Evolutionary conservation across 1,140 invertebrate species (phyloP).

Genomic region (Musca vetustissima): DNA sequence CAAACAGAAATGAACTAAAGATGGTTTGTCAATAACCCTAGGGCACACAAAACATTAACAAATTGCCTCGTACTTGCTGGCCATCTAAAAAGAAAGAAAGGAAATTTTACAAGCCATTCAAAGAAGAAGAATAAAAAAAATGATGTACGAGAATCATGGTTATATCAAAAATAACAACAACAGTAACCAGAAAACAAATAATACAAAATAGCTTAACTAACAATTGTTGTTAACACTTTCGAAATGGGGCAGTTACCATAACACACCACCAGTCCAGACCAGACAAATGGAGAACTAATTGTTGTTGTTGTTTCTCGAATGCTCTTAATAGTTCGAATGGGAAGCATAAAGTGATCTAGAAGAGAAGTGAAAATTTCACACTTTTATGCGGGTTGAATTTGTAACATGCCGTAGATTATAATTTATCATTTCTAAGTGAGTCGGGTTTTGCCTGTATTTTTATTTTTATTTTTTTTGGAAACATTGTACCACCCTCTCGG

Average conservation of each 20-base stretch:
- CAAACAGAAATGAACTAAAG: neutral
- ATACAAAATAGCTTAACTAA: neutral
- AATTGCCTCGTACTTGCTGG: neutral
- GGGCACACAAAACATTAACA: constrained; percentile 16
- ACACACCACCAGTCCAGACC: too few relatives aligned
- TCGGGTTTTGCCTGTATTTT: neutral
- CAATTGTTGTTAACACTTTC: constrained; percentile 18
- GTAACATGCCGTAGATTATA: neutral
- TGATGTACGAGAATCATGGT: too few relatives aligned
- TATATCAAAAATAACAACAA: neutral
- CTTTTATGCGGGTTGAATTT: constrained; percentile 13
- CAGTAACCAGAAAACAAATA: neutral
- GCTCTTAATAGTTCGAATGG: neutral
- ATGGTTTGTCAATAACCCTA: constrained; percentile 17
- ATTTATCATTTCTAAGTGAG: constrained; percentile 9
- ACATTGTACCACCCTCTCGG: neutral
- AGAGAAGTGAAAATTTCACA: constrained; percentile 14
- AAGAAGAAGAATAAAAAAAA: too few relatives aligned
- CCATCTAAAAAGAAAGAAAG: too few relatives aligned
- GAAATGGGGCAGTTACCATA: neutral
- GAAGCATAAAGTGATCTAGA: too few relatives aligned
- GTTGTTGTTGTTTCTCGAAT: neutral
- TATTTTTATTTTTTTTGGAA: too few relatives aligned
- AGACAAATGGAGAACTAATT: too few relatives aligned
- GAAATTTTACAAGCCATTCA: too few relatives aligned